A percentile compares a stretch with the other conserved stretches of the same genome.
Evolutionary conservation across 2,113 vertebrate genomes (phyloP).

Genomic region (Myrmecophaga tridactyla): DNA sequence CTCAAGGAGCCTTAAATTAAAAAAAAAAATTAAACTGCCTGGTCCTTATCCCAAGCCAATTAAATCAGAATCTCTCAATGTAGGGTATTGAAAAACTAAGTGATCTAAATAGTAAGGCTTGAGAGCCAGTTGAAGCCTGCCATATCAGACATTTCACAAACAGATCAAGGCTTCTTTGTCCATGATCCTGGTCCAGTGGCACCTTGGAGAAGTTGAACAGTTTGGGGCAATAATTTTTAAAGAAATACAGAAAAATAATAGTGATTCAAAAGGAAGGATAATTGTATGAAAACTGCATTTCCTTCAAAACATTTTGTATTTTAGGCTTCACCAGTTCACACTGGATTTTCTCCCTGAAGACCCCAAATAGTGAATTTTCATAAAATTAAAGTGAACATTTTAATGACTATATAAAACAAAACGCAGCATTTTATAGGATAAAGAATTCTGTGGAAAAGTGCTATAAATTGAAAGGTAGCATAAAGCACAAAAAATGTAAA

Average conservation of each 20-base stretch:
- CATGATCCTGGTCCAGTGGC: slow-evolving; percentile 5
- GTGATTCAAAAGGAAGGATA: neutral
- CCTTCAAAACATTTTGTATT: slow-evolving; percentile 36
- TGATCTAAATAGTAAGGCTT: slow-evolving; percentile 19
- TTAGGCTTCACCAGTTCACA: slow-evolving; percentile 23
- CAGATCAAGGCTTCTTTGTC: neutral
- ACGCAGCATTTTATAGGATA: slow-evolving; percentile 26
- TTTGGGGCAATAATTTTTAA: slow-evolving; percentile 33
- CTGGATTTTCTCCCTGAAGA: slow-evolving; percentile 42
- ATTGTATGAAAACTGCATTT: slow-evolving; percentile 5
- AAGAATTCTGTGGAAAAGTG: slow-evolving; percentile 28
- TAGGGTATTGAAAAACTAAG: slow-evolving; percentile 18
- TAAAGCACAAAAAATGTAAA: slow-evolving; percentile 48
- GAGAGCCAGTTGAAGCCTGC: neutral
- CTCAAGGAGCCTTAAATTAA: neutral
- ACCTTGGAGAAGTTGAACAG: neutral
- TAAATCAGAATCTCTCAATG: slow-evolving; percentile 40
- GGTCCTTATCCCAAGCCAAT: slow-evolving; percentile 2
- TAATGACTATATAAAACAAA: slow-evolving; percentile 40
- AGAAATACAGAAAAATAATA: slow-evolving; percentile 23
- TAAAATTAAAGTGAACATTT: slow-evolving; percentile 30
- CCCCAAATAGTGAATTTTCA: slow-evolving; percentile 33
- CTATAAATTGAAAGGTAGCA: slow-evolving; percentile 17
- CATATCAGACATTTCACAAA: slow-evolving; percentile 46
- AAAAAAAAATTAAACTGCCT: neutral